phyloP scores from a whole-genome alignment of 2,113 vertebrate species.

The Leuciscus idus region DNA sequence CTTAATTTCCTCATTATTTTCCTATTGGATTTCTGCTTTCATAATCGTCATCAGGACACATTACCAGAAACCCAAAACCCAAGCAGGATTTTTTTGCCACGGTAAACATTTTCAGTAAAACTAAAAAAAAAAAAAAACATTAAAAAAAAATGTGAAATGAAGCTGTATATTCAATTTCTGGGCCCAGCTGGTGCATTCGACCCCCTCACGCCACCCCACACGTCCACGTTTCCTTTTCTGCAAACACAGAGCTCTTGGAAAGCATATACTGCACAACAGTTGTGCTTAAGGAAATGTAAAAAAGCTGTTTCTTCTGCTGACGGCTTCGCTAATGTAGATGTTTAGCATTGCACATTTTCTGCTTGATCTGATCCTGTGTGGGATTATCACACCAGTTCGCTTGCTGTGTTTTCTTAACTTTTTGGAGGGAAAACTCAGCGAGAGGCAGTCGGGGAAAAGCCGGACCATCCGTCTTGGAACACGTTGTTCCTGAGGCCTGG shows the following conservation, averaged over 20 bases:
- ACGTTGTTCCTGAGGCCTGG: neutral
- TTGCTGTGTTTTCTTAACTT: conserved; percentile 16
- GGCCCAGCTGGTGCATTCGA: conserved; percentile 73
- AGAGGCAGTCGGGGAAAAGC: neutral
- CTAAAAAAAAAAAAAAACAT: neutral
- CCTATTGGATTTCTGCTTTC: conserved; percentile 83
- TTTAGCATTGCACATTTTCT: conserved; percentile 81
- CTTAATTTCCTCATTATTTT: conserved; percentile 84
- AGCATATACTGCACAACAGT: conserved; percentile 74
- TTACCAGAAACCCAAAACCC: conserved; percentile 79
- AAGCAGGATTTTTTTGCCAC: conserved; percentile 79
- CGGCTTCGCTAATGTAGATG: conserved; percentile 62
- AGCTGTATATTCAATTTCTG: conserved; percentile 74
- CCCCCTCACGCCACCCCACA: conserved; percentile 44
- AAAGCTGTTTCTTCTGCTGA: conserved; percentile 55
- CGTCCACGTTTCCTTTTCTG: conserved; percentile 31
- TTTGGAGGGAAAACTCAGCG: neutral
- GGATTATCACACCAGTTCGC: conserved; percentile 23
- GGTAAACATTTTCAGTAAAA: conserved; percentile 74
- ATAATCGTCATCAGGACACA: conserved; percentile 80
- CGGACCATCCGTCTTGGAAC: neutral
- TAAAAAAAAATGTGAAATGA: conserved; percentile 66
- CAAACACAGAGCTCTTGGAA: conserved; percentile 71
- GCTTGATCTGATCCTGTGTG: conserved; percentile 74
- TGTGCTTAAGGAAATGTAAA: conserved; percentile 45